Conservation (phyloP, 2,113 vertebrate genomes). For the Capricornis sumatraensis region DNA sequence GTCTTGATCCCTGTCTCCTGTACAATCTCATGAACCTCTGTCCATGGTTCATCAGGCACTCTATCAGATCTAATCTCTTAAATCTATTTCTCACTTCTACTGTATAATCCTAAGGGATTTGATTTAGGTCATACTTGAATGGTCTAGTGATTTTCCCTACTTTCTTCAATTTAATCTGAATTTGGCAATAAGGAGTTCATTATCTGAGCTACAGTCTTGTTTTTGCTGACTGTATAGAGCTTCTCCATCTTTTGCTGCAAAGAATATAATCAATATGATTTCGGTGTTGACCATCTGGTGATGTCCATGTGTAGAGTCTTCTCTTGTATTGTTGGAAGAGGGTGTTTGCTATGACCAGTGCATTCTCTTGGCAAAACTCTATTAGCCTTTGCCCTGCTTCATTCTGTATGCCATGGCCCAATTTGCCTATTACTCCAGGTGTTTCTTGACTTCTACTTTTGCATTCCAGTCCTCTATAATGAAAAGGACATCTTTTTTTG, state of each 20-base stretch:
- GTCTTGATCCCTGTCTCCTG: background rate
- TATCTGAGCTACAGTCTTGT: background rate
- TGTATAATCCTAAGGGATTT: background rate
- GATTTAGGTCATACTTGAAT: background rate
- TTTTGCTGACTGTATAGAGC: background rate
- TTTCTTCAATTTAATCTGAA: background rate
- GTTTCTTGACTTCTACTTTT: background rate
- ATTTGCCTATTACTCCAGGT: background rate
- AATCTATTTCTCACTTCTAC: background rate
- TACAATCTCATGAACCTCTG: background rate
- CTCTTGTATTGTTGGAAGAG: background rate
- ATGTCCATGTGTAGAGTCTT: background rate
- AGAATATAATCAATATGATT: background rate
- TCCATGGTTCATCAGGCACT: background rate
- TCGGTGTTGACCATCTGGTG: background rate
- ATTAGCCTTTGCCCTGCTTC: background rate
- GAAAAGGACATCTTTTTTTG: background rate
- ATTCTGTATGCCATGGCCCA: background rate
- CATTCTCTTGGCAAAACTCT: background rate
- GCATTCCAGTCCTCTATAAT: background rate
- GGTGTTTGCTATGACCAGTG: background rate
- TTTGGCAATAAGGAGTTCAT: background rate
- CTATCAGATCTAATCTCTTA: background rate
- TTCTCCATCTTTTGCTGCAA: background rate
- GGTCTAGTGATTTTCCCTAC: background rate